A percentile compares a stretch with the other conserved stretches of the same genome.
Evolutionary conservation across 2,113 vertebrate species (phyloP).

Genomic region (Salminus brasiliensis): DNA sequence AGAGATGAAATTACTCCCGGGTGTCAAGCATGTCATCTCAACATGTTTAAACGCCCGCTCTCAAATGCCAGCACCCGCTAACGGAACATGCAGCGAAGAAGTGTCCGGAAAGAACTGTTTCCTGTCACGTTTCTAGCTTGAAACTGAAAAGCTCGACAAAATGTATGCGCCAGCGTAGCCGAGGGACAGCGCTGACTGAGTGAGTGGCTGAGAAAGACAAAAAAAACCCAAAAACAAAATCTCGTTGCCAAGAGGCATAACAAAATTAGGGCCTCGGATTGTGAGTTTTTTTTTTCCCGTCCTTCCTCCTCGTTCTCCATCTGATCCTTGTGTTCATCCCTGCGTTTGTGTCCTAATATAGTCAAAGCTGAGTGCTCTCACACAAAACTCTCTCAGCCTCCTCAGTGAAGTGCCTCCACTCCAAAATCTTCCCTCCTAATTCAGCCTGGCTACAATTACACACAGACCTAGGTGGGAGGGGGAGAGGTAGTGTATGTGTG

Average conservation of each 20-base stretch:
- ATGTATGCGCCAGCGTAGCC: background rate
- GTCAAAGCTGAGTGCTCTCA: slow-evolving; percentile 41
- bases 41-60: slow-evolving; percentile 49
- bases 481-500: too few relatives aligned
- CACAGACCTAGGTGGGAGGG: background rate
- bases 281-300: background rate
- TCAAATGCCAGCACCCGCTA: slow-evolving; percentile 47
- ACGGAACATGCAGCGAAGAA: background rate
- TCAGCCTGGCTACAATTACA: slow-evolving; percentile 40
- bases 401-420: slow-evolving; percentile 29
- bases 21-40: slow-evolving; percentile 52
- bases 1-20: slow-evolving; percentile 47
- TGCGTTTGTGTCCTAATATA: slow-evolving; percentile 42
- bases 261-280: background rate
- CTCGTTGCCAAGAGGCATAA: background rate
- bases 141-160: background rate
- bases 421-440: slow-evolving; percentile 30
- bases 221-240: background rate
- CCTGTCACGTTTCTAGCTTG: slow-evolving; percentile 30
- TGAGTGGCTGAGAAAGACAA: background rate
- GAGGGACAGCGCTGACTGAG: background rate
- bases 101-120: background rate
- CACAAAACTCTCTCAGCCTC: slow-evolving; percentile 2
- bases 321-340: slow-evolving; percentile 32
- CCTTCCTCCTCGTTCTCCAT: background rate